These are phyloP conservation scores for Pseudochirops cupreus DNA, from an alignment of 2,797 vertebrate species.

Conservation along the genomic window DNA sequence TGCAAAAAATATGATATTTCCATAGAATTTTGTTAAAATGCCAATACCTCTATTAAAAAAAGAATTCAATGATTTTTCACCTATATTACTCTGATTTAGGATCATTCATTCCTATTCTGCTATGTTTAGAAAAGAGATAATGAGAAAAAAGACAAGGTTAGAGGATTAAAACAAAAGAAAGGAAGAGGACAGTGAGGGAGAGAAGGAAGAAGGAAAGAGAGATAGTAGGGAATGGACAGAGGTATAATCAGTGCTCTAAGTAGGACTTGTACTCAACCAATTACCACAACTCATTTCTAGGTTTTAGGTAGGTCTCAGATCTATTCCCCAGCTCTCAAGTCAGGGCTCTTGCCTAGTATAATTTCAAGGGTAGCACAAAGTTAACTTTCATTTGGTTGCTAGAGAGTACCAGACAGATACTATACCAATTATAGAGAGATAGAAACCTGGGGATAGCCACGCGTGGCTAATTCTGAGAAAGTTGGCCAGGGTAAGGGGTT, in stretches of 20 bases:
- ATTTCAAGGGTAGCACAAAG: background rate
- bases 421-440: background rate
- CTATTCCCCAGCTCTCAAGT: background rate
- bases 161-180: background rate
- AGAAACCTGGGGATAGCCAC: background rate
- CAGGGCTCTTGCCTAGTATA: background rate
- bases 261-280: background rate
- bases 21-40: background rate
- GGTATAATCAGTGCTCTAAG: background rate
- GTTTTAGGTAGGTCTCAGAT: background rate
- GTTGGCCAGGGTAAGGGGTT: too few relatives aligned
- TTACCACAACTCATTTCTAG: background rate
- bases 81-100: background rate
- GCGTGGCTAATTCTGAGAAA: background rate
- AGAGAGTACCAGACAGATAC: background rate
- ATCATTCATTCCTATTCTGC: background rate
- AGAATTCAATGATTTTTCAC: background rate
- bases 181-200: background rate
- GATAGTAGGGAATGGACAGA: background rate
- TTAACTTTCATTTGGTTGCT: background rate
- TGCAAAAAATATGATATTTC: background rate
- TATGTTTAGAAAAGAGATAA: background rate
- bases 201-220: background rate
- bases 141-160: background rate
- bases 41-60: background rate